Conservation (phyloP, 2,113 vertebrate species). For the Alouatta palliata region DNA sequence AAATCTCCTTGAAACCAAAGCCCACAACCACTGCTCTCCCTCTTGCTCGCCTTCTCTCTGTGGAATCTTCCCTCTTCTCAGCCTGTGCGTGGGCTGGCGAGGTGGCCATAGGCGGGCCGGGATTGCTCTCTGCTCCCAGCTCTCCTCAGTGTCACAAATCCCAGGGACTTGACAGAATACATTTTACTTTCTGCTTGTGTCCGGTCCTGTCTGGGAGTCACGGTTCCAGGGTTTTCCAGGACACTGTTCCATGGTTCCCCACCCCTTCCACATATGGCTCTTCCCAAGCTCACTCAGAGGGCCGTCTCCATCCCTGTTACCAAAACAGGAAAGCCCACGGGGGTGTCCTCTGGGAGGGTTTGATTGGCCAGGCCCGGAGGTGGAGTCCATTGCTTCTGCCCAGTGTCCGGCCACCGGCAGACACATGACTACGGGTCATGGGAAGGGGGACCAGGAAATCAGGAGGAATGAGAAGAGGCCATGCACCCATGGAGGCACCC, state of each 20-base stretch:
- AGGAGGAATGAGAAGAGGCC: background rate
- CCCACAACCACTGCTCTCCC: background rate
- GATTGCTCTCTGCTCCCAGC: no score
- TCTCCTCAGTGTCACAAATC: background rate
- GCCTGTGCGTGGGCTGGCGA: fast-evolving
- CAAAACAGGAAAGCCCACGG: no score
- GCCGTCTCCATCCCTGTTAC: background rate
- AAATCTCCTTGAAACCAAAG: background rate
- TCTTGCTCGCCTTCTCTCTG: background rate
- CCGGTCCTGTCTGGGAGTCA: background rate
- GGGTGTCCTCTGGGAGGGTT: background rate
- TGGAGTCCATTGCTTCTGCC: background rate
- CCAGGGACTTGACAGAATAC: background rate
- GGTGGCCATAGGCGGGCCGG: background rate
- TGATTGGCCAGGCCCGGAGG: background rate
- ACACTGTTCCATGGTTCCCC: no score
- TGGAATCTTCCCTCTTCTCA: fast-evolving
- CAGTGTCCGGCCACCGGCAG: fast-evolving
- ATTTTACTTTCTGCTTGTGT: background rate
- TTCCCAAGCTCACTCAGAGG: background rate
- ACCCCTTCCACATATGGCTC: background rate
- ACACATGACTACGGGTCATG: fast-evolving
- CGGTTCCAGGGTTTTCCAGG: background rate
- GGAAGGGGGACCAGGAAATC: background rate
- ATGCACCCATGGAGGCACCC: fast-evolving